These are phyloP conservation scores for Caprella mutica DNA, from an alignment of 2,888 invertebrate genomes.

Conservation along the genomic window DNA sequence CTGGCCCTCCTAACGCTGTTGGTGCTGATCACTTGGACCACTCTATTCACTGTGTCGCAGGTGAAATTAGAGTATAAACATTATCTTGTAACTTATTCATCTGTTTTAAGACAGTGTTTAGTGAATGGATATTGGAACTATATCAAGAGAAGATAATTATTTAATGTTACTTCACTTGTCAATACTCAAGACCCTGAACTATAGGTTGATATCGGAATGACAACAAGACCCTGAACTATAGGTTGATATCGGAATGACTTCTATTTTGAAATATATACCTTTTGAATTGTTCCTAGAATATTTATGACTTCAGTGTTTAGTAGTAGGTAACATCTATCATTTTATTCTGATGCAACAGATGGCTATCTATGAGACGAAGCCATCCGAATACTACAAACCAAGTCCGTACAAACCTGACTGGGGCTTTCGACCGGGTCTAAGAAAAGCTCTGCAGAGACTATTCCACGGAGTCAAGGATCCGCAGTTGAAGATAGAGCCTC, in stretches of 20 bases:
- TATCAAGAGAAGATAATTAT: too few relatives aligned
- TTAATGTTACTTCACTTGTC: too few relatives aligned
- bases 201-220: too few relatives aligned
- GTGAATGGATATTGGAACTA: too few relatives aligned
- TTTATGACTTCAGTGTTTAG: background rate
- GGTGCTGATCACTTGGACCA: background rate
- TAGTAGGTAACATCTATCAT: background rate
- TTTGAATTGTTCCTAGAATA: background rate
- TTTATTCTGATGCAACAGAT: conserved; percentile 2
- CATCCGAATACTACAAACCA: background rate
- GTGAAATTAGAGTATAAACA: too few relatives aligned
- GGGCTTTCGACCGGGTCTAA: background rate
- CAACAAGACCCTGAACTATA: too few relatives aligned
- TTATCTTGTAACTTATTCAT: too few relatives aligned
- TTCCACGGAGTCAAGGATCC: background rate
- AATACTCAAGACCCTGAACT: too few relatives aligned
- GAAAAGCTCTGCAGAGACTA: conserved; percentile 3
- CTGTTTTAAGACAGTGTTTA: too few relatives aligned
- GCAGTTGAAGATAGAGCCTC: conserved; percentile 38
- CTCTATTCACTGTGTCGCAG: conserved; percentile 4
- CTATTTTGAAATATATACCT: too few relatives aligned
- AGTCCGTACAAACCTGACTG: background rate
- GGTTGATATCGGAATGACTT: too few relatives aligned
- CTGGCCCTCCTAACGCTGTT: background rate
- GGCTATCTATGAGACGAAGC: too few relatives aligned